Evolutionary conservation across 2,888 invertebrate species (phyloP).

Genomic region (Podabrus alpinus): DNA sequence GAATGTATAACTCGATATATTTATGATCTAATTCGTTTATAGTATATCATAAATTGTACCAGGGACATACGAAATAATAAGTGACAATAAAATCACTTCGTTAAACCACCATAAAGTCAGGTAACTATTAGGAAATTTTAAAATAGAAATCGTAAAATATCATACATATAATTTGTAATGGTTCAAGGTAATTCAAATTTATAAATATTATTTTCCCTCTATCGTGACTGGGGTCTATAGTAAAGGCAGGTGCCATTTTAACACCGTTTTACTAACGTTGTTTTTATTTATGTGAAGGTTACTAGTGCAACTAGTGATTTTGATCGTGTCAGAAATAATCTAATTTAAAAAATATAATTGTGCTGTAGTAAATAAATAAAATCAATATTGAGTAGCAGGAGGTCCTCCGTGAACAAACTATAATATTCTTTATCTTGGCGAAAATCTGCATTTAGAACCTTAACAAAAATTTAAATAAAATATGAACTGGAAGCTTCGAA

Average conservation of each 20-base stretch:
- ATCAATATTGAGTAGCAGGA: not conserved
- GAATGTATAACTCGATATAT: not conserved
- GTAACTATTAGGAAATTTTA: not conserved
- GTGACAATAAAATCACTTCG: not conserved
- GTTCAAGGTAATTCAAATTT: not conserved
- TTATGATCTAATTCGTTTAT: conserved; percentile 3
- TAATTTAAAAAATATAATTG: not conserved
- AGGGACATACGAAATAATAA: not conserved
- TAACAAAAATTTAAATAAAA: too few species aligned
- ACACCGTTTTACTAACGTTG: not conserved
- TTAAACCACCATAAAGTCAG: not conserved
- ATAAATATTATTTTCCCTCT: not conserved
- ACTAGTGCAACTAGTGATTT: not conserved
- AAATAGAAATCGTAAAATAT: not conserved
- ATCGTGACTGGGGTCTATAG: not conserved
- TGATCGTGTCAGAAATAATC: not conserved
- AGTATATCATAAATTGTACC: not conserved
- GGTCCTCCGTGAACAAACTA: too few species aligned
- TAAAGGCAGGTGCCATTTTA: not conserved
- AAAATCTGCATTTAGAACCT: too few species aligned
- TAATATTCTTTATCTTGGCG: too few species aligned
- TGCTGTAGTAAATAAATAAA: not conserved
- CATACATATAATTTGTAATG: not conserved
- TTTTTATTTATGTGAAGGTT: not conserved
- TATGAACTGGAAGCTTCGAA: not conserved